Base-by-base conservation (phyloP, 2,888 invertebrate species). In the Cryptocephalus moraei region DNA sequence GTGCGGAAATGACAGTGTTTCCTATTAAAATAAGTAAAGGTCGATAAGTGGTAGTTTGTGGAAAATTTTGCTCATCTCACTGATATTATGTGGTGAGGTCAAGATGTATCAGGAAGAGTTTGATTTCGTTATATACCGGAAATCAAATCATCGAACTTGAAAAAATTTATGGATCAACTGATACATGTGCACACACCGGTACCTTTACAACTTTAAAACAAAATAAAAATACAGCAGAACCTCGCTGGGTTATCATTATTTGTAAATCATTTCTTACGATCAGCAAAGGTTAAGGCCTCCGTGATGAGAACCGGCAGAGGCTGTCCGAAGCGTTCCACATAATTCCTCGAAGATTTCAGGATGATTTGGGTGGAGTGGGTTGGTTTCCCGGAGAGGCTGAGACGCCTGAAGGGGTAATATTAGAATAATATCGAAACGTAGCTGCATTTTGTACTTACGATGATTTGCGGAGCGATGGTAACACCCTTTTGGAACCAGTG, bases 241-340 rank as follows among this genome's bases (percentile, higher is more conserved):
- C 22, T 6, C 6, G 22, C 22, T 6, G 2, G 22, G 6, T 22
- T 4, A 22, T 22, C 6, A 22, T 4, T 22, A 22, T 53, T 6
- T 22, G 22, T 22, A 22, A 22, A 22, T n/a, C 22, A 6, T 22
- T 22, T 22, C 74, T 67, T 70, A 77, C 82, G 73, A 47, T 85
- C 85, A 60, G 85, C 80, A 70, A 88, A 87, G 40, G 89, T 87
- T 22, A 93, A 72, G 1, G 89, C 88, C 72, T 93, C 93, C 14
- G 90, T 91, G 2, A 94, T 88, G 48, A 88, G 77, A 1, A 93
- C 91, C 32, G 93, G 93, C 40, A 92, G 68, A 1, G 90, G 80
- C 32, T 82, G 75, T 0, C 92, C 92, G 73, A 82, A 91, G 46
- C 80, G 82, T 67, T 92, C 90, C 0, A 91, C 79, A 11, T 80